Conservation (phyloP, 2,888 invertebrate genomes). For the Caenorhabditis sp. region DNA sequence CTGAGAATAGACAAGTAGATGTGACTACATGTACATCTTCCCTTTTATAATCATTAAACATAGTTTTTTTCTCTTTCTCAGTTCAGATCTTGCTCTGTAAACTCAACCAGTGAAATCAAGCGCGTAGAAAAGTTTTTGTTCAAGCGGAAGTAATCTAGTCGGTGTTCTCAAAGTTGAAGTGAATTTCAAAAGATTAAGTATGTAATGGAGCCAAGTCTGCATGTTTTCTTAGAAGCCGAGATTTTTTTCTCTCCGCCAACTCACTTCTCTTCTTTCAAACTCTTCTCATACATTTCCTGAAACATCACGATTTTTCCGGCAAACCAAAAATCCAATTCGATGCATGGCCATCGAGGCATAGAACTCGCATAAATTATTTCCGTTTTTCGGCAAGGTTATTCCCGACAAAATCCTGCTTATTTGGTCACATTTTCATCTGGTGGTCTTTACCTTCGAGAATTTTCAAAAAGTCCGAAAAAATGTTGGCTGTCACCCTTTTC, state of each 20-base stretch:
- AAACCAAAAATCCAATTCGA: not conserved
- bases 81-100: not conserved
- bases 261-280: not conserved
- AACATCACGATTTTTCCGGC: not conserved
- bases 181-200: conserved; percentile 5
- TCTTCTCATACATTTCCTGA: too few relatives aligned
- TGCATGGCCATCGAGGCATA: not conserved
- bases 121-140: conserved; percentile 22
- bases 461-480: not conserved
- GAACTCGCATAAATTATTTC: conserved; percentile 25
- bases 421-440: conserved; percentile 7
- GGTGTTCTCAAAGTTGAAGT: not conserved
- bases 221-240: too few relatives aligned
- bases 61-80: conserved; percentile 23
- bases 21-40: conserved; percentile 24
- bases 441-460: not conserved
- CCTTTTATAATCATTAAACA: conserved; percentile 38
- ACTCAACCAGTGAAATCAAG: conserved; percentile 19
- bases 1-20: not conserved
- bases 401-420: not conserved
- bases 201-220: too few relatives aligned
- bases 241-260: not conserved
- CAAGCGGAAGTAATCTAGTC: conserved; percentile 18
- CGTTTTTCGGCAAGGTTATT: conserved; percentile 17
- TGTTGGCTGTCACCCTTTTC: not conserved